Conservation (phyloP, 2,797 vertebrate species). For the Centropyge bicolor region DNA sequence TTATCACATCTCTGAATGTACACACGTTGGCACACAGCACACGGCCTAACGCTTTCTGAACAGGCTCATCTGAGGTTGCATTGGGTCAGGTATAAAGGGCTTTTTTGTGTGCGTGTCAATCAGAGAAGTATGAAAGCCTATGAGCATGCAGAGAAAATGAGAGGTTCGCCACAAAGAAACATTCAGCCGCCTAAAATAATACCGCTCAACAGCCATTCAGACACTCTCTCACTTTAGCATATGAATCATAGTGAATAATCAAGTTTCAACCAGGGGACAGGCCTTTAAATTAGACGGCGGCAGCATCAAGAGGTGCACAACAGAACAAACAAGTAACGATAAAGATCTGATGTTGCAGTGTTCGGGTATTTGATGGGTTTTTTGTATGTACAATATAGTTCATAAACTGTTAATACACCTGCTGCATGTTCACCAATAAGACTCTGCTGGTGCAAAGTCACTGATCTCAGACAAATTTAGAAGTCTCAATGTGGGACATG, state of each 20-base stretch:
- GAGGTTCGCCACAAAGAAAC: conserved; percentile 82
- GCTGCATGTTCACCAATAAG: not conserved
- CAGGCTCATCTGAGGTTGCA: conserved; percentile 81
- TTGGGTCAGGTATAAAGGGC: conserved; percentile 80
- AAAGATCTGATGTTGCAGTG: conserved; percentile 62
- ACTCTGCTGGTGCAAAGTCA: not conserved
- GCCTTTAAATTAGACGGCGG: conserved; percentile 65
- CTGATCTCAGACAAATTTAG: not conserved
- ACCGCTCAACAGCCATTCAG: conserved; percentile 73
- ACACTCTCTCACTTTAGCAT: conserved; percentile 72
- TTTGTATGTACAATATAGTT: conserved; percentile 25
- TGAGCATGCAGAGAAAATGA: conserved; percentile 82
- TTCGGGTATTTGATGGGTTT: conserved; percentile 48
- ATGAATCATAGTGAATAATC: conserved; percentile 74
- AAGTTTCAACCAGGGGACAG: conserved; percentile 52
- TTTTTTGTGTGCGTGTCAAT: conserved; percentile 85
- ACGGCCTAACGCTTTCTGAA: conserved; percentile 48
- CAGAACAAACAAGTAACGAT: conserved; percentile 54
- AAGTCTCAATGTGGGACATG: not conserved
- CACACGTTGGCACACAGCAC: conserved; percentile 28
- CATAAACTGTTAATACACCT: conserved; percentile 41
- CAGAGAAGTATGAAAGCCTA: conserved; percentile 81
- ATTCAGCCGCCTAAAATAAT: conserved; percentile 80
- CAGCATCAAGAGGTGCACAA: conserved; percentile 43
- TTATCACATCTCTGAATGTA: conserved; percentile 54